These are phyloP conservation scores for Nemoura dubitans DNA, from an alignment of 2,888 invertebrate species.

Conservation along the genomic window DNA sequence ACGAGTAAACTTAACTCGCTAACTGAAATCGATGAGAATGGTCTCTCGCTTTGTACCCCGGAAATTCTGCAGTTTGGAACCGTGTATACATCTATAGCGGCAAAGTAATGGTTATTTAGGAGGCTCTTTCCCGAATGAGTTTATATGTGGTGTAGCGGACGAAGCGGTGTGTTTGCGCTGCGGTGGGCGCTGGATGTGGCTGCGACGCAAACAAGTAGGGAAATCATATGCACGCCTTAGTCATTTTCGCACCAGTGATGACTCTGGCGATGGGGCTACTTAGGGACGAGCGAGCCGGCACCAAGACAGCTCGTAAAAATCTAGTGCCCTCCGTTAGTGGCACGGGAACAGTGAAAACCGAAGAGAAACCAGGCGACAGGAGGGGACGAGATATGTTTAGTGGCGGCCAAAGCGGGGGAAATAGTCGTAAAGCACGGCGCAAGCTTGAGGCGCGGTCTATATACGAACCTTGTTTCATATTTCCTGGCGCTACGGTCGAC, in stretches of 20 bases:
- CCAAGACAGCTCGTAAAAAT: slow-evolving; percentile 20
- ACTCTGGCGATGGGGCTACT: background rate
- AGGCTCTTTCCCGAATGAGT: slow-evolving; percentile 24
- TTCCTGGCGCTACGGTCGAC: slow-evolving; percentile 15
- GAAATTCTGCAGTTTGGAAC: slow-evolving; percentile 21
- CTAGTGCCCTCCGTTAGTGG: background rate
- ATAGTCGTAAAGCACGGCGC: slow-evolving; percentile 26
- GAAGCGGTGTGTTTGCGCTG: background rate
- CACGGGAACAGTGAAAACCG: background rate
- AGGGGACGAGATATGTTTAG: background rate
- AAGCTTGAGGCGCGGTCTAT: background rate
- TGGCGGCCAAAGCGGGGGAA: background rate
- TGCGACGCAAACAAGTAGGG: background rate
- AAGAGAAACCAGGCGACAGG: slow-evolving; percentile 2
- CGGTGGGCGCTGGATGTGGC: background rate
- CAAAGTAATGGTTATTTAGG: slow-evolving; percentile 30
- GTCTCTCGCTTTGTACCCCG: slow-evolving; percentile 8
- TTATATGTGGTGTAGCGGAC: slow-evolving; percentile 16
- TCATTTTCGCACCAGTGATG: slow-evolving; percentile 4
- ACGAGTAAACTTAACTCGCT: background rate
- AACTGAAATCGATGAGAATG: slow-evolving; percentile 33
- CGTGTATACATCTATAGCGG: background rate
- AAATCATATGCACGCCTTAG: slow-evolving; percentile 18
- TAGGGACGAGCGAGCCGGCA: background rate
- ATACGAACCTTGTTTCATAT: slow-evolving; percentile 16